Conservation (phyloP, 2,797 vertebrate genomes). For the Phoxinus dragarum region DNA sequence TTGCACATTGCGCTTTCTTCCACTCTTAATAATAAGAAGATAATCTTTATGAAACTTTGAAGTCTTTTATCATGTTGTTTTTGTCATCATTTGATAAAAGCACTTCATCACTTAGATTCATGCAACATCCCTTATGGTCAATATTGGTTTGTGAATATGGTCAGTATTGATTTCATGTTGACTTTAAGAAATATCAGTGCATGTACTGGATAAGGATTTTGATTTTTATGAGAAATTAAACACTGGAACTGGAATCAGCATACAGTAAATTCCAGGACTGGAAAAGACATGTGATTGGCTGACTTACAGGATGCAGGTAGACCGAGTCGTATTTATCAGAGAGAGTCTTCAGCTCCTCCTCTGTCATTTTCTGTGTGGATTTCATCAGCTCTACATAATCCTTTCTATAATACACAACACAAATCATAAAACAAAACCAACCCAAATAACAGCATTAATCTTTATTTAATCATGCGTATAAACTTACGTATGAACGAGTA, state of each 20-base stretch:
- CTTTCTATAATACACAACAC: slow-evolving; percentile 52
- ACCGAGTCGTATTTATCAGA: slow-evolving; percentile 66
- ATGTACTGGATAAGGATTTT: background rate
- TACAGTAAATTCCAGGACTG: background rate
- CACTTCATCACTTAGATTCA: background rate
- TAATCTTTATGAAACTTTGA: too few species aligned
- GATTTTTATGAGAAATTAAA: background rate
- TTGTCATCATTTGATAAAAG: background rate
- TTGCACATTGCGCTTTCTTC: too few species aligned
- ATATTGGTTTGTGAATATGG: background rate
- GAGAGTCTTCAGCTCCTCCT: slow-evolving; percentile 60
- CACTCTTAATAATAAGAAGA: too few species aligned
- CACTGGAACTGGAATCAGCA: background rate
- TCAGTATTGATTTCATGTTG: background rate
- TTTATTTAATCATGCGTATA: background rate
- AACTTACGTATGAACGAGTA: slow-evolving; percentile 64
- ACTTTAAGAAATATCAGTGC: background rate
- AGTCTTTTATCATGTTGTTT: background rate
- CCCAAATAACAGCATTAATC: background rate
- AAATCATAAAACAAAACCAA: background rate
- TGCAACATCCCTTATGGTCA: background rate
- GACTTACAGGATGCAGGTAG: slow-evolving; percentile 68
- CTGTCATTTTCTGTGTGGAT: slow-evolving; percentile 63
- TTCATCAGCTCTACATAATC: slow-evolving; percentile 65
- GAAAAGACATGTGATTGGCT: background rate